A percentile compares a stretch with the other conserved stretches of the same genome.
phyloP scores from a whole-genome alignment of 2,797 vertebrate species.

The Argyrosomus regius region DNA sequence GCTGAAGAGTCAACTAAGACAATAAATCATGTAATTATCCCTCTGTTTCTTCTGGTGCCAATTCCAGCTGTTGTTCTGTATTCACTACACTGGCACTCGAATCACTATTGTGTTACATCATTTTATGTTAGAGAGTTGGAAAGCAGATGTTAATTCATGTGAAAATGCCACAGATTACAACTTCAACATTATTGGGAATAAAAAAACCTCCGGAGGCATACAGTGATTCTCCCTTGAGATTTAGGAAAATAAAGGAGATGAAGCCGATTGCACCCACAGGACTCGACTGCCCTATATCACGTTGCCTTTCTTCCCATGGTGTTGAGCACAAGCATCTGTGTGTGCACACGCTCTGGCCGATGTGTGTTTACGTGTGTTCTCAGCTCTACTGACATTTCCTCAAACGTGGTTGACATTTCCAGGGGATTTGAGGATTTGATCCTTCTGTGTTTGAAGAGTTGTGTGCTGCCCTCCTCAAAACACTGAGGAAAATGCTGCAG shows the following conservation, averaged over 20 bases:
- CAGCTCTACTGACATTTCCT: conserved; percentile 82
- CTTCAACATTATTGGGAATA: conserved; percentile 47
- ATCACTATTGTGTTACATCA: conserved; percentile 33
- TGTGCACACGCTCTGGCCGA: conserved; percentile 21
- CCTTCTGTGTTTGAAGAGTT: conserved; percentile 79
- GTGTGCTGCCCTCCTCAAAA: conserved; percentile 64
- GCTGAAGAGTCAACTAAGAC: background rate
- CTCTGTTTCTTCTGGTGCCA: conserved; percentile 8
- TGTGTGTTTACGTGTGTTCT: conserved; percentile 63
- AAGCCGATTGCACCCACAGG: conserved; percentile 61
- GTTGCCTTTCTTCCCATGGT: conserved; percentile 50
- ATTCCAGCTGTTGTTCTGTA: conserved; percentile 6
- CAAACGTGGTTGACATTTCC: conserved; percentile 83
- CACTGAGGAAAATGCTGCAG: conserved; percentile 53
- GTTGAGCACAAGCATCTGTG: conserved; percentile 28
- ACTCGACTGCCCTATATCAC: conserved; percentile 64
- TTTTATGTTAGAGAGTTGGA: conserved; percentile 23
- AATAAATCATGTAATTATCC: conserved; percentile 4
- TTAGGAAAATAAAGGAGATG: conserved; percentile 52
- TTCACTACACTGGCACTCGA: conserved; percentile 16
- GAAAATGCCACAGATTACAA: conserved; percentile 63
- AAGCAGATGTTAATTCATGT: conserved; percentile 60
- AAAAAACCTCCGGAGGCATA: conserved; percentile 41
- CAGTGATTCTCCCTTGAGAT: conserved; percentile 46
- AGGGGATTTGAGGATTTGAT: conserved; percentile 83